Evolutionary conservation across 1,140 invertebrate species (phyloP), one percentile per base, ranked within the genome.

Genomic region (Drosophila punjabiensis): DNA sequence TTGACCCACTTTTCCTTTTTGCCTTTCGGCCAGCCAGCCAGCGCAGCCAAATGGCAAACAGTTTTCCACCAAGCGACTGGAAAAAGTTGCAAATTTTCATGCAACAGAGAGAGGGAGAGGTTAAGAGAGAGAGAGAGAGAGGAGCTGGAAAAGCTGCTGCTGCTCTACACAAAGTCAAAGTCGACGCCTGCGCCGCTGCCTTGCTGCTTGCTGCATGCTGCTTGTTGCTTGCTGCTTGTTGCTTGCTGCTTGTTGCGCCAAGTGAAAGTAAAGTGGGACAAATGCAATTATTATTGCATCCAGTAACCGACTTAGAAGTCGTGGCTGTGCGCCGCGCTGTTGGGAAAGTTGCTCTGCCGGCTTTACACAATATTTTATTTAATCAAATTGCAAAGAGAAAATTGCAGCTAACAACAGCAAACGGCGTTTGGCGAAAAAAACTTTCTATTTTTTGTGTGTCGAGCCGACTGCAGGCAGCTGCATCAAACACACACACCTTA

Each of bases 241-340:
- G 76, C 63, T 47, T 16, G 68, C 10, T 50, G 9, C 45, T 65
- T 58, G 52, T 79, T 58, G 52, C 77, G 86, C 82, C 86, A 90
- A 92, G 91, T 92, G 91, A 92, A 92, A 92, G 91, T 92, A 92
- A 92, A 92, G 91, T 92, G 91, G 91, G 91, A 81, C 91, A 92
- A 92, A 92, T 92, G 89, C 81, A 91, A 91, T 92, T 92, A 92
- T 92, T 92, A 91, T 89, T 92, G 79, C 91, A 92, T 92, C 87
- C 90, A 81, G 82, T 92, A 92, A 92, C 90, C 84, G 90, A 87
- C 83, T 89, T 89, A 89, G 86, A 89, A 89, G 86, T 83, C 82
- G 70, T 79, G 59, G 48, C 56, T 58, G 41, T 58, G 41, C 45
- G 33, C 53, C 18, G 52, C 30, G 73, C 76, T 80, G 66, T 81